A percentile compares a stretch with the other conserved stretches of the same genome.
Conservation (phyloP, 2,113 vertebrate species). For the Entomyzon cyanotis region DNA sequence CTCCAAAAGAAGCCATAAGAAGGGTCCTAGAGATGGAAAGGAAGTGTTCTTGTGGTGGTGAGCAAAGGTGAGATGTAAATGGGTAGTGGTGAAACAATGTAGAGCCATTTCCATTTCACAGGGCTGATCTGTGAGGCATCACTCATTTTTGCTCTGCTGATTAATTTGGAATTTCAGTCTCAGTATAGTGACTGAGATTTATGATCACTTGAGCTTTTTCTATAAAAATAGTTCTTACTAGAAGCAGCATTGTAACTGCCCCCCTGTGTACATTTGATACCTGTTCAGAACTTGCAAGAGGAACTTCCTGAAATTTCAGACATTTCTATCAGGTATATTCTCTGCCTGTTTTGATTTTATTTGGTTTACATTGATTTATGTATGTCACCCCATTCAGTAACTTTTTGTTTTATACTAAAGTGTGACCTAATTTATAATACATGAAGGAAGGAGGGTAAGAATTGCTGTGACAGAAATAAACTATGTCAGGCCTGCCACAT, state of each 20-base stretch:
- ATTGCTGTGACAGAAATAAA: not conserved
- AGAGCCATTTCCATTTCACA: not conserved
- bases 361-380: not conserved
- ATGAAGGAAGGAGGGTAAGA: not conserved
- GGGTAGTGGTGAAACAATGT: not conserved
- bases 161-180: not conserved
- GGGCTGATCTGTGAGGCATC: not conserved
- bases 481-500: not conserved
- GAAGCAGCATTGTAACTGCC: not conserved
- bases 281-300: not conserved
- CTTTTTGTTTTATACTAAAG: not conserved
- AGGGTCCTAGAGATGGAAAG: not conserved
- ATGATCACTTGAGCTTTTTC: not conserved
- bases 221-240: not conserved
- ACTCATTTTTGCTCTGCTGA: not conserved
- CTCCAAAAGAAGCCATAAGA: not conserved
- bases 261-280: not conserved
- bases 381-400: not conserved
- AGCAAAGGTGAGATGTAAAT: not conserved
- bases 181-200: not conserved
- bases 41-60: not conserved
- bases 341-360: not conserved
- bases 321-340: not conserved
- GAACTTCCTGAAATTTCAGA: not conserved
- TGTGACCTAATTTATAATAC: not conserved